Evolutionary conservation across 2,113 vertebrate genomes (phyloP).

Genomic region (Noturus placidus): DNA sequence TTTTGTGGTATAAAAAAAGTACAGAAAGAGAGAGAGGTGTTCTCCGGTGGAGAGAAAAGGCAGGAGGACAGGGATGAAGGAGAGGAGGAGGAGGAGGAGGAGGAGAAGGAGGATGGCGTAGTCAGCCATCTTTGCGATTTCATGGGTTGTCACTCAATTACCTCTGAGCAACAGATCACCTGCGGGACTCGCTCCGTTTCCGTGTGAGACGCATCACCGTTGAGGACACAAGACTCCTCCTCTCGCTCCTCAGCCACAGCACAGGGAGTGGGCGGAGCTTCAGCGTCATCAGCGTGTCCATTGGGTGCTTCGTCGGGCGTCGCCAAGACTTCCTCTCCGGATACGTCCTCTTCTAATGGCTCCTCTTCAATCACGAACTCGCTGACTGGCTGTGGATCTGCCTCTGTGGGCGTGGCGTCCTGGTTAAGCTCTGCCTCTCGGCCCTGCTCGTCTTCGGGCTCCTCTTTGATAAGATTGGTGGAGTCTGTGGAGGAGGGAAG

Average conservation of each 20-base stretch:
- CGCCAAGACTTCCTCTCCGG: conserved; percentile 54
- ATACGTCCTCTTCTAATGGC: conserved; percentile 53
- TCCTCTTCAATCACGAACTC: neutral
- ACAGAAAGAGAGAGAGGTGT: neutral
- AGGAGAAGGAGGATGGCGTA: neutral
- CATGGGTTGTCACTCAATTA: conserved; percentile 75
- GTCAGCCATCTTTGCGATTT: neutral
- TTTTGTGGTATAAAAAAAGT: neutral
- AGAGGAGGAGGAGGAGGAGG: conserved; percentile 27
- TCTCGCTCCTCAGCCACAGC: conserved; percentile 70
- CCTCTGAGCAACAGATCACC: conserved; percentile 99
- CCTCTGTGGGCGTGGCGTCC: neutral
- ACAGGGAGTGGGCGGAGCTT: conserved; percentile 49
- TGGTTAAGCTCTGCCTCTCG: conserved; percentile 42
- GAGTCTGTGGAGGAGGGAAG: conserved; percentile 60
- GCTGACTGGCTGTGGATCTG: conserved; percentile 3
- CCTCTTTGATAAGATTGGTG: conserved; percentile 79
- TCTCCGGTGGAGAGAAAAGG: neutral
- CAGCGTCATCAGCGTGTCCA: conserved; percentile 42
- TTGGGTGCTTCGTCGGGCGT: conserved; percentile 67
- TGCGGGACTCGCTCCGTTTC: conserved; percentile 85
- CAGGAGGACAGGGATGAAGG: conserved; percentile 17
- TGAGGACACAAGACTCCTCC: conserved; percentile 80
- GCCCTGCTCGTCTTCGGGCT: conserved; percentile 78
- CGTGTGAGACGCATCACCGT: conserved; percentile 84